phyloP scores from a whole-genome alignment of 2,797 vertebrate species.

The Echeneis naucrates region DNA sequence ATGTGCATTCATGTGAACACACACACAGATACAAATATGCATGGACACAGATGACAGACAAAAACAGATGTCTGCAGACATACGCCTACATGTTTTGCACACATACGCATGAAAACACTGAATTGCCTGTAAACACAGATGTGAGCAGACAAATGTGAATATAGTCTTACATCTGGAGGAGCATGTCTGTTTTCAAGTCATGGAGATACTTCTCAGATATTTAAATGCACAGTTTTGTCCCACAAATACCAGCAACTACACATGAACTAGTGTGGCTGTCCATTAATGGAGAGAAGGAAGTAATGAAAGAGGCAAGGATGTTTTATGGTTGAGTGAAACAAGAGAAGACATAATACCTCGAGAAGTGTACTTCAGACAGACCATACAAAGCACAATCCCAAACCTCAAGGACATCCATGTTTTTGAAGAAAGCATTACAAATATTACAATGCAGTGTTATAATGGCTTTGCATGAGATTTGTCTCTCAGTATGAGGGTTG shows the following conservation, averaged over 20 bases:
- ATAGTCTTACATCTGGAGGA: conserved; percentile 48
- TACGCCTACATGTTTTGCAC: conserved; percentile 58
- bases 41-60: conserved; percentile 52
- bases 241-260: neutral
- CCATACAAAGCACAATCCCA: neutral
- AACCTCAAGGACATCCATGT: neutral
- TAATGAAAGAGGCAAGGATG: neutral
- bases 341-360: conserved; percentile 5
- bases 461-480: conserved; percentile 30
- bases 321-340: conserved; percentile 1
- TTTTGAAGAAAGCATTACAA: conserved; percentile 24
- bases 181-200: conserved; percentile 23
- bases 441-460: conserved; percentile 29
- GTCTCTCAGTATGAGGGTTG: neutral
- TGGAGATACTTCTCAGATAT: conserved; percentile 20
- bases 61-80: conserved; percentile 64
- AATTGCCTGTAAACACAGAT: conserved; percentile 49
- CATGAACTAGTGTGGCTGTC: neutral
- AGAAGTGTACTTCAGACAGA: neutral
- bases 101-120: conserved; percentile 47
- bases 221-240: neutral
- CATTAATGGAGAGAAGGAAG: neutral
- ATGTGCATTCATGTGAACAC: conserved; percentile 38
- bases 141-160: conserved; percentile 49
- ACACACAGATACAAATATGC: conserved; percentile 48